phyloP scores from a whole-genome alignment of 2,797 vertebrate genomes.

The Gadopsis marmoratus region DNA sequence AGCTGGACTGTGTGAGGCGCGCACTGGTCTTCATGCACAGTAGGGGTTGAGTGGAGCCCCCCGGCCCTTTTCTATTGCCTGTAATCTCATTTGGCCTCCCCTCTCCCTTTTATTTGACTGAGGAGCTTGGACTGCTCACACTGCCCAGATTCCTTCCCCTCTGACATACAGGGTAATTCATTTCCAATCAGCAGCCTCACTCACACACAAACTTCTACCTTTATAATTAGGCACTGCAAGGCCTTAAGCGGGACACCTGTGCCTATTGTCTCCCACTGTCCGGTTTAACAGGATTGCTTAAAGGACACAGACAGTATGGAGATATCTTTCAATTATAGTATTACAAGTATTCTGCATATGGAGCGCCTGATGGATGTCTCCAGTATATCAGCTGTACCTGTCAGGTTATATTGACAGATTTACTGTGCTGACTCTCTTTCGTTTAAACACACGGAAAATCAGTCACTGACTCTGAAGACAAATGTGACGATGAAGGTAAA shows the following conservation, averaged over 20 bases:
- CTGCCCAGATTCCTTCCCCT: slow-evolving; percentile 79
- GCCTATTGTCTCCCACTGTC: slow-evolving; percentile 46
- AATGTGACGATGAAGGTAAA: slow-evolving; percentile 47
- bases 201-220: slow-evolving; percentile 64
- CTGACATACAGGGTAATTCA: slow-evolving; percentile 82
- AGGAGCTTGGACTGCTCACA: slow-evolving; percentile 81
- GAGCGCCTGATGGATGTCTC: slow-evolving; percentile 56
- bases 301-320: slow-evolving; percentile 16
- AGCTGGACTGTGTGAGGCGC: slow-evolving; percentile 87
- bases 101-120: slow-evolving; percentile 85
- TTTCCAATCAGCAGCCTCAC: slow-evolving; percentile 76
- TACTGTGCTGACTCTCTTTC: slow-evolving; percentile 52
- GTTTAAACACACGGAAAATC: slow-evolving; percentile 54
- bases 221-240: slow-evolving; percentile 51
- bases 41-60: slow-evolving; percentile 95
- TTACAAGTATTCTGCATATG: slow-evolving; percentile 44
- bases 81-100: slow-evolving; percentile 93
- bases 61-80: slow-evolving; percentile 90
- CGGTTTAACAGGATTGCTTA: slow-evolving; percentile 34
- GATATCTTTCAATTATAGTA: slow-evolving; percentile 29
- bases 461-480: slow-evolving; percentile 41
- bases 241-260: slow-evolving; percentile 61
- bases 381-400: slow-evolving; percentile 51
- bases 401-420: slow-evolving; percentile 56
- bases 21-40: slow-evolving; percentile 94